phyloP scores from a whole-genome alignment of 2,888 invertebrate genomes.

The Phasia obesa region DNA sequence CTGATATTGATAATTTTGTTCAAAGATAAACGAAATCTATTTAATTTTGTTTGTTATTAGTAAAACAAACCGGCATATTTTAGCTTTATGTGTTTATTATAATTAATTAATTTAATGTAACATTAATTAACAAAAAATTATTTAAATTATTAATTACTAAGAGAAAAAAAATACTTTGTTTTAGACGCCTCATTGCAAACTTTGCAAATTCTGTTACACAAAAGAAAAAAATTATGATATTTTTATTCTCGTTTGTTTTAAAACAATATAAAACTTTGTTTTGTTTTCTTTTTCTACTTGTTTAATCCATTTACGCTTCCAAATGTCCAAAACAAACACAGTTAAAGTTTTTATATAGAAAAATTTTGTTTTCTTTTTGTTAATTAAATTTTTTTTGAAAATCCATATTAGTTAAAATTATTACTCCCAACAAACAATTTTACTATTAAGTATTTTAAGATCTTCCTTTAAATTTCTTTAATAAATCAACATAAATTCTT shows the following conservation, averaged over 20 bases:
- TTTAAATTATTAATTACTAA: constrained; percentile 50
- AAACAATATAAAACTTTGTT: constrained; percentile 56
- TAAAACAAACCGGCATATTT: constrained; percentile 57
- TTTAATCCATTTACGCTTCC: constrained; percentile 71
- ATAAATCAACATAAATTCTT: constrained; percentile 64
- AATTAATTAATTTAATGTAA: constrained; percentile 51
- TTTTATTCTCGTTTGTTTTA: constrained; percentile 59
- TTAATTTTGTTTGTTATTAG: constrained; percentile 41
- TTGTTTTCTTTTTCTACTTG: constrained; percentile 65
- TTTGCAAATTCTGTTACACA: constrained; percentile 65
- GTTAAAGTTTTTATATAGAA: constrained; percentile 71
- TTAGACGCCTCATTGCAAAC: constrained; percentile 59
- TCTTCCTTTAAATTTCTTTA: constrained; percentile 67
- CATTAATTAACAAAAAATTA: constrained; percentile 34
- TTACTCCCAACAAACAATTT: constrained; percentile 46
- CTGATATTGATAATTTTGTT: constrained; percentile 69
- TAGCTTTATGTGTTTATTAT: constrained; percentile 67
- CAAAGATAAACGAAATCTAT: constrained; percentile 46
- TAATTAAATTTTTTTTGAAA: constrained; percentile 70
- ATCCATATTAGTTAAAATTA: constrained; percentile 70
- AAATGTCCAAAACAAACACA: constrained; percentile 70
- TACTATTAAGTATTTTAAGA: constrained; percentile 66
- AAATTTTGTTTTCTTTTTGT: constrained; percentile 70
- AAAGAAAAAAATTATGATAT: constrained; percentile 4
- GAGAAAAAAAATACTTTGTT: constrained; percentile 39